phyloP scores from a whole-genome alignment of 2,888 invertebrate species.

The Callimorpha dominula region DNA sequence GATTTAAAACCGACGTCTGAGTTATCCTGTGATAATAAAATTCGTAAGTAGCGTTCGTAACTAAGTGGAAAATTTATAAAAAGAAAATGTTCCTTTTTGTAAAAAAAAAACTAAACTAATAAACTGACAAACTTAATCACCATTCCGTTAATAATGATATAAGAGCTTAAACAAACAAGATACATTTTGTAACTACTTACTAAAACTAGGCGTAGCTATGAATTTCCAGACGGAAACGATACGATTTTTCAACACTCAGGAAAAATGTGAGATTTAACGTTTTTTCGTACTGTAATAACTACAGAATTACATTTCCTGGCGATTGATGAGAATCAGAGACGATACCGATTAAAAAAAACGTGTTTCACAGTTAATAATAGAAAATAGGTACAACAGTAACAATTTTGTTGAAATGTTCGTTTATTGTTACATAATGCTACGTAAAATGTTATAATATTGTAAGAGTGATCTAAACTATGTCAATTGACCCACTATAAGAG shows the following conservation, averaged over 20 bases:
- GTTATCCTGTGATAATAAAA: too few relatives aligned
- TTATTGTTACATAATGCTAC: not conserved
- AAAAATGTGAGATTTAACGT: not conserved
- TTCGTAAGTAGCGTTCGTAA: too few relatives aligned
- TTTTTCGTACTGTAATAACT: not conserved
- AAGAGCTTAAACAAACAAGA: too few relatives aligned
- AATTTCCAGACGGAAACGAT: too few relatives aligned
- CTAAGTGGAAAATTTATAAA: too few relatives aligned
- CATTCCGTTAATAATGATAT: too few relatives aligned
- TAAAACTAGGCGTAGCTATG: too few relatives aligned
- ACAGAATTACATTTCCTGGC: not conserved
- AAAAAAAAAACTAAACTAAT: too few relatives aligned
- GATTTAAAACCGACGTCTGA: too few relatives aligned
- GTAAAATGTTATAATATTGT: not conserved
- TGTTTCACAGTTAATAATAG: not conserved
- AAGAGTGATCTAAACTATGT: not conserved
- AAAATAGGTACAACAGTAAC: not conserved
- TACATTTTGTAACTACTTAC: too few relatives aligned
- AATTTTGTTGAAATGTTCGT: not conserved
- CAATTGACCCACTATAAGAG: not conserved
- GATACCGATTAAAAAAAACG: constrained; percentile 20
- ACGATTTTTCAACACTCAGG: not conserved
- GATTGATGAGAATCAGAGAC: constrained; percentile 14
- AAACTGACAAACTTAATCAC: too few relatives aligned
- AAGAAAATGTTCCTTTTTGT: too few relatives aligned